Conservation (phyloP, 2,113 vertebrate genomes). For the Neomonachus schauinslandi region DNA sequence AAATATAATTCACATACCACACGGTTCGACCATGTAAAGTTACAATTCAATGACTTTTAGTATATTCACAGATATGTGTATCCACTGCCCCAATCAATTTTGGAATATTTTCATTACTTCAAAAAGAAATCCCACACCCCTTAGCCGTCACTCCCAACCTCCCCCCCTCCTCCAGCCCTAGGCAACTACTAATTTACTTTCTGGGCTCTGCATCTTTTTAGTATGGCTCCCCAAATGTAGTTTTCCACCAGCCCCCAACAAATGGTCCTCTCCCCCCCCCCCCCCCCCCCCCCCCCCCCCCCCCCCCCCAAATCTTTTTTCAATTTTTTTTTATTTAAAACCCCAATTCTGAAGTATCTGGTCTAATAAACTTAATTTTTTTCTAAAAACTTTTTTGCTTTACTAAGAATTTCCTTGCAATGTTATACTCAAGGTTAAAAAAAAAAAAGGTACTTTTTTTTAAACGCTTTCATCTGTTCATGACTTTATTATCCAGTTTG, state of each 20-base stretch:
- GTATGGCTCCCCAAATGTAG: not conserved
- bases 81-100: not conserved
- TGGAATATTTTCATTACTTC: conserved; percentile 18
- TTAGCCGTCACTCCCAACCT: not conserved
- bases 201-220: not conserved
- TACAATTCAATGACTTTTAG: not conserved
- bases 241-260: not conserved
- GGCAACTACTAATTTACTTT: not conserved
- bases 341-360: not conserved
- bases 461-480: conserved; percentile 5
- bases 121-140: not conserved
- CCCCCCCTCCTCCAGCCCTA: not conserved
- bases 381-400: conserved; percentile 5
- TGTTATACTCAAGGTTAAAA: not conserved
- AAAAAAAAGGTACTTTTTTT: not conserved
- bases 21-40: not conserved
- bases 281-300: fast-evolving
- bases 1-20: not conserved
- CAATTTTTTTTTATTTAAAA: conserved; percentile 24
- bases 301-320: not conserved
- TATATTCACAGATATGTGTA: not conserved
- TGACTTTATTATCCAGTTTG: not conserved
- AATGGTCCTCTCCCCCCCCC: not conserved
- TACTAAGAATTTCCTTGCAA: not conserved
- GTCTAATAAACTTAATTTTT: not conserved